phyloP scores from a whole-genome alignment of 1,140 invertebrate species.

The Sitobion miscanthi region DNA sequence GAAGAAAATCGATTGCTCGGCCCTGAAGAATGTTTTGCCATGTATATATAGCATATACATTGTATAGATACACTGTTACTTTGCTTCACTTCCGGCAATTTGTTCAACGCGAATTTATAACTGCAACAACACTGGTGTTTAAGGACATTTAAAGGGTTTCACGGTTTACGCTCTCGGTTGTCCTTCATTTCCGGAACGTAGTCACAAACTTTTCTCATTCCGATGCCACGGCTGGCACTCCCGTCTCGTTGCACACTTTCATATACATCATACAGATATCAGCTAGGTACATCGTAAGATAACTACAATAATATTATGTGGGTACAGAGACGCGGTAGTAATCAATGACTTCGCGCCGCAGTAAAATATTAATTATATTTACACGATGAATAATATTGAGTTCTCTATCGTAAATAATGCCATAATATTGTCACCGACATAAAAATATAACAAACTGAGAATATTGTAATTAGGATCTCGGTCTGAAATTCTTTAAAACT shows the following conservation, averaged over 20 bases:
- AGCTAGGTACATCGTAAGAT: neutral
- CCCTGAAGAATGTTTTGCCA: neutral
- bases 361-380: neutral
- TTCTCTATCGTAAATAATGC: neutral
- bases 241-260: neutral
- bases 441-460: too few species aligned
- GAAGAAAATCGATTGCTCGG: constrained; percentile 26
- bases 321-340: too few species aligned
- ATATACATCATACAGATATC: neutral
- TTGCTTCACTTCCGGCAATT: constrained; percentile 13
- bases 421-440: too few species aligned
- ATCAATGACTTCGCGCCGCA: neutral
- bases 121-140: neutral
- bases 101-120: constrained; percentile 12
- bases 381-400: neutral
- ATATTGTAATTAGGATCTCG: too few species aligned
- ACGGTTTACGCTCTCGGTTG: neutral
- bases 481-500: too few species aligned
- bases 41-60: neutral
- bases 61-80: neutral
- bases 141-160: constrained; percentile 36
- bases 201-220: constrained; percentile 22
- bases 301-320: neutral
- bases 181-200: constrained; percentile 19
- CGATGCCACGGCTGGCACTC: neutral